Base-by-base conservation (phyloP, 2,113 vertebrate species). In the Leucosticte australis region DNA sequence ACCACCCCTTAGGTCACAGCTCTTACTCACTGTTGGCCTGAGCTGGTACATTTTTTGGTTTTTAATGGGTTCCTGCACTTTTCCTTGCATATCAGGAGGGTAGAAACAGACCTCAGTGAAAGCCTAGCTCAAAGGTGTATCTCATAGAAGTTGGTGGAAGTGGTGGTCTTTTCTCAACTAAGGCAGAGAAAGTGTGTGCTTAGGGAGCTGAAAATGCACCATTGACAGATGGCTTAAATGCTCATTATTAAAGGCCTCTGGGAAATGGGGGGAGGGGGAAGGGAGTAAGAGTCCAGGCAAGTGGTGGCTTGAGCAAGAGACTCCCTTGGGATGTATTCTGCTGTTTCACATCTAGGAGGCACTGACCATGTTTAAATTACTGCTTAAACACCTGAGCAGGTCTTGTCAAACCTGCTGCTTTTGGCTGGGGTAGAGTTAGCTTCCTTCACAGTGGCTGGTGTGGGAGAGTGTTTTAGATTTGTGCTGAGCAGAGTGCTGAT, bases 401-500 rank as follows among this genome's bases (percentile, higher is more conserved):
- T 65, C 59, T 49, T 42, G 27, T 24, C 11, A 20, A 68, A 68
- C 26, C 16, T 53, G 16, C n/a, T 52, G 46, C 2, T 14, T 75
- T 75, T 39, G 53, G 13, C 28, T 75, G 23, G 23, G 7, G 3
- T 28, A 44, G 21, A 9, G 37, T 6, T 67, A 26, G 0, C 12
- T 60, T 60, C n/a, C 28, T 68, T 67, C 1, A n/a, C 60, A 60
- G 33, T 5, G 60, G 23, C 22, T 65, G 42, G 10, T 9, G 0
- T 0, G 0, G 57, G 17, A 1, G 3, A 23, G 18, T 65, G 26
- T 5, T 52, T 18, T 53, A 1, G 23, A 15, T 46, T 53, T 75
- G 52, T 74, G 46, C 69, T 46, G 68, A 67, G 1, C 52, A 46
- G 6, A 55, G 68, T 1, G 27, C 30, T n/a, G 69, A 10, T 28